Evolutionary conservation across 2,113 vertebrate genomes (phyloP).

Genomic region (Camelus bactrianus): DNA sequence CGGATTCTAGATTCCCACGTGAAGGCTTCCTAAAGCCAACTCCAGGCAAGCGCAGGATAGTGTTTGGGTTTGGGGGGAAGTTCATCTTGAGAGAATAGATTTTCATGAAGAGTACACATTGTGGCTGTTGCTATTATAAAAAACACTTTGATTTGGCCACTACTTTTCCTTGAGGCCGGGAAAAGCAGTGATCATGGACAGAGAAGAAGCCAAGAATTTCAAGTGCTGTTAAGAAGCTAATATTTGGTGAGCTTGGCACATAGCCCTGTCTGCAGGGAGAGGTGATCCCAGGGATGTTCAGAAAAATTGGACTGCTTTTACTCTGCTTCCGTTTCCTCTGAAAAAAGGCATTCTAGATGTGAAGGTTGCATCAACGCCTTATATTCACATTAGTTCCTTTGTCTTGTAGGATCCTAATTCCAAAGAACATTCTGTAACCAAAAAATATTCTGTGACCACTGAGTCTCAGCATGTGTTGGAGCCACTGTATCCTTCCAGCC

Average conservation of each 20-base stretch:
- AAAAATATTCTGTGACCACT: slow-evolving; percentile 58
- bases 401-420: slow-evolving; percentile 86
- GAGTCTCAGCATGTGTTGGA: slow-evolving; percentile 61
- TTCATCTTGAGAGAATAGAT: not conserved
- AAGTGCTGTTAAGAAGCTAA: not conserved
- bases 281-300: not conserved
- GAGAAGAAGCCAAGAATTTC: not conserved
- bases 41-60: not conserved
- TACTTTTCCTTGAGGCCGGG: not conserved
- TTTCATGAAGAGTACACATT: not conserved
- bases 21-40: not conserved
- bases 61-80: not conserved
- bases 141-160: not conserved
- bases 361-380: not conserved
- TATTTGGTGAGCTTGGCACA: not conserved
- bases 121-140: not conserved
- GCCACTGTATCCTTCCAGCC: slow-evolving; percentile 70
- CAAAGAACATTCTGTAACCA: slow-evolving; percentile 65
- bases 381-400: not conserved
- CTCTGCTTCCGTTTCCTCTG: slow-evolving; percentile 13
- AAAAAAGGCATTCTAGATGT: not conserved
- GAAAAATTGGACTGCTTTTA: not conserved
- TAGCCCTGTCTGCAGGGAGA: not conserved
- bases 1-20: not conserved
- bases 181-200: not conserved